phyloP scores from a whole-genome alignment of 1,140 invertebrate species.

The Drosophila subpulchrella region DNA sequence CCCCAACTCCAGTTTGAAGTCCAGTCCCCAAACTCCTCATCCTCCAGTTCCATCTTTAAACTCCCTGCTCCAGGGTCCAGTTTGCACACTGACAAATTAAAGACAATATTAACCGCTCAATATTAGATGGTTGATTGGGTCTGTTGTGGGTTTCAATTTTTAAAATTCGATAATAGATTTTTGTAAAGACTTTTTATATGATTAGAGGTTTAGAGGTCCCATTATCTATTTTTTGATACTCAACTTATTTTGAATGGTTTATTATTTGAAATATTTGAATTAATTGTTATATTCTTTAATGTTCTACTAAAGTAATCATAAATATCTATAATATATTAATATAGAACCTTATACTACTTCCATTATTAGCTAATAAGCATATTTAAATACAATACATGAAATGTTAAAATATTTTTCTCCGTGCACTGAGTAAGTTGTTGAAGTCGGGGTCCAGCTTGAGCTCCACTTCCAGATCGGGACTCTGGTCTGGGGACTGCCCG shows the following conservation, averaged over 20 bases:
- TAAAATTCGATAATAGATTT: no score
- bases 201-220: no score
- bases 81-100: conserved; percentile 1
- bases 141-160: not conserved
- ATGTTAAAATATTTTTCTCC: not conserved
- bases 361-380: no score
- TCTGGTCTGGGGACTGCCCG: conserved; percentile 55
- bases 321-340: no score
- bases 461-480: conserved; percentile 34
- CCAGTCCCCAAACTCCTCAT: conserved; percentile 24
- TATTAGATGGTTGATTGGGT: not conserved
- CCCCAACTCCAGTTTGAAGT: conserved; percentile 25
- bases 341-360: no score
- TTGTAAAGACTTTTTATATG: no score
- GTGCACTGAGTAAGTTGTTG: conserved; percentile 70
- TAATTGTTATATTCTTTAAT: no score
- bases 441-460: conserved; percentile 41
- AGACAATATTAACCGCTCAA: not conserved
- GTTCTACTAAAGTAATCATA: no score
- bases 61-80: conserved; percentile 37
- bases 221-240: no score
- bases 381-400: no score
- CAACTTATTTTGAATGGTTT: no score
- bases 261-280: no score
- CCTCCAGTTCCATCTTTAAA: conserved; percentile 8